Percentiles rank a stretch among this genome's conserved stretches.
These are phyloP conservation scores for Thysanoteuthis rhombus DNA, from an alignment of 2,888 invertebrate species.

Conservation along the genomic window DNA sequence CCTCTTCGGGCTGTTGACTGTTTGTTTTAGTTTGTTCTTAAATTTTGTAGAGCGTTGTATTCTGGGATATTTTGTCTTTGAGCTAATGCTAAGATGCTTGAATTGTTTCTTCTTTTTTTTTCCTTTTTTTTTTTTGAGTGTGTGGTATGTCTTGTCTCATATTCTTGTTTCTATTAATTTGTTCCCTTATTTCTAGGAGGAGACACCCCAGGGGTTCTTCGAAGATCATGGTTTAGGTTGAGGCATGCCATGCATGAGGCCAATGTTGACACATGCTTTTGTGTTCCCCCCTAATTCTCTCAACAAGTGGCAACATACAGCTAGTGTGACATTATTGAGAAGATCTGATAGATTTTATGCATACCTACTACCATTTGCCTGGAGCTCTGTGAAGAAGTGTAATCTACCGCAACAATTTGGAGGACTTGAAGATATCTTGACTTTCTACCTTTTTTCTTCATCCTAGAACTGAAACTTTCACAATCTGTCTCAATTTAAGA, in stretches of 20 bases:
- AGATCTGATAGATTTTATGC: constrained; percentile 30
- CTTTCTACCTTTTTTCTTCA: background rate
- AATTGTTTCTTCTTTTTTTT: background rate
- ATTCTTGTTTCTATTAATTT: constrained; percentile 21
- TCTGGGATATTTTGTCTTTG: background rate
- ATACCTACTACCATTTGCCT: constrained; percentile 26
- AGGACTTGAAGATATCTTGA: constrained; percentile 18
- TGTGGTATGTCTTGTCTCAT: constrained; percentile 1
- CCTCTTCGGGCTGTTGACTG: too few relatives aligned
- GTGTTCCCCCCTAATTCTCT: constrained; percentile 12
- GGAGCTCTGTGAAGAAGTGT: constrained; percentile 18
- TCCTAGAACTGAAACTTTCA: constrained; percentile 20
- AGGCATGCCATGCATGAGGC: constrained; percentile 49
- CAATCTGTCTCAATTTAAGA: constrained; percentile 12
- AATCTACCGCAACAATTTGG: constrained; percentile 16
- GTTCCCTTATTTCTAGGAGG: constrained; percentile 77
- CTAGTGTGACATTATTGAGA: constrained; percentile 26
- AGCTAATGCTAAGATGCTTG: constrained; percentile 23
- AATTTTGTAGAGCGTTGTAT: too few relatives aligned
- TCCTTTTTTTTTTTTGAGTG: background rate
- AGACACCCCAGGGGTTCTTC: constrained; percentile 99
- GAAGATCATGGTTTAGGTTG: constrained; percentile 98
- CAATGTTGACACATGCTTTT: constrained; percentile 27
- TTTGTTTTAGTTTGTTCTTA: too few relatives aligned
- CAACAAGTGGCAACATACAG: constrained; percentile 19